Evolutionary conservation across 2,888 invertebrate species (phyloP).

Genomic region (Mimachlamys varia): DNA sequence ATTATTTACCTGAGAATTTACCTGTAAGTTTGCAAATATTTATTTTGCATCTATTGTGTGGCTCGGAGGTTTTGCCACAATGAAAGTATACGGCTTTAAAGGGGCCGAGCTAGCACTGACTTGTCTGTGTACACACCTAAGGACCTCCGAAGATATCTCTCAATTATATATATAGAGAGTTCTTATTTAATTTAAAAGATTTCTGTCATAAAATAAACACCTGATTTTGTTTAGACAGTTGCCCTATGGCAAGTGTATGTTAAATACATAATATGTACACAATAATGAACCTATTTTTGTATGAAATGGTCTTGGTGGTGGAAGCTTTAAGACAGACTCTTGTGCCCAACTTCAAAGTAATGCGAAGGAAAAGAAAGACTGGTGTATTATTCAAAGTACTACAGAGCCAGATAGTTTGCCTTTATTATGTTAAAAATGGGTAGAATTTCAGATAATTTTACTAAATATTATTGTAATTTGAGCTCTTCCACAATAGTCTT

Average conservation of each 20-base stretch:
- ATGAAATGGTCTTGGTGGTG: background rate
- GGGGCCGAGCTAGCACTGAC: slow-evolving; percentile 1
- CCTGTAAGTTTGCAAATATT: slow-evolving; percentile 34
- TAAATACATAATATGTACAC: slow-evolving; percentile 13
- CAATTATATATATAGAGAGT: slow-evolving; percentile 20
- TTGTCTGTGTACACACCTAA: slow-evolving; percentile 7
- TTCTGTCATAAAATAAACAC: slow-evolving; percentile 19
- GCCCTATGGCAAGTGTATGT: slow-evolving; percentile 6
- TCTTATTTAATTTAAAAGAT: slow-evolving; percentile 33
- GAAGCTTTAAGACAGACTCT: background rate
- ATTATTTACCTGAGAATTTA: slow-evolving; percentile 33
- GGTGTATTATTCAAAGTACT: background rate
- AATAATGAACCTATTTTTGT: slow-evolving; percentile 7
- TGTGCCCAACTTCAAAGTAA: background rate
- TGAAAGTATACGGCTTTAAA: background rate
- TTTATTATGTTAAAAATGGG: background rate
- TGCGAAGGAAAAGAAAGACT: background rate
- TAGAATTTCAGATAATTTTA: background rate
- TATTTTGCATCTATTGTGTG: slow-evolving; percentile 15
- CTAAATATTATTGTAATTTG: background rate
- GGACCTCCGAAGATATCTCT: background rate
- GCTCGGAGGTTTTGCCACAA: background rate
- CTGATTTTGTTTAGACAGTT: background rate
- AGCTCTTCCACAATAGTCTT: background rate
- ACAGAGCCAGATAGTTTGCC: background rate